Evolutionary conservation across 2,888 invertebrate genomes (phyloP).

Genomic region (Cephus pygmeus): DNA sequence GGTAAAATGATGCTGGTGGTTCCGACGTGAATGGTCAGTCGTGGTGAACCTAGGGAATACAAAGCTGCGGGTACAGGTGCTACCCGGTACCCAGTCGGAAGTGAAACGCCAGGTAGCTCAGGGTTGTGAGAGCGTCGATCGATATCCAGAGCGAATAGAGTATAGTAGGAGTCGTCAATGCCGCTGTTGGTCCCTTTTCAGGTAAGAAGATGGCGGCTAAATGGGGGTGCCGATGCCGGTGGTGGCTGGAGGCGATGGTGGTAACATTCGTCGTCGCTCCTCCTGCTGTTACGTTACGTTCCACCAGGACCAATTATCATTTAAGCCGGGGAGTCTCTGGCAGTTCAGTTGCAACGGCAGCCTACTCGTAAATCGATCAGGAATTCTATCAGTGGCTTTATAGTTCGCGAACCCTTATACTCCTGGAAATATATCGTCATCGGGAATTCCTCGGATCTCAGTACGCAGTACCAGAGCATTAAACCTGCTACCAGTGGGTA

Average conservation of each 20-base stretch:
- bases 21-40: slow-evolving; percentile 8
- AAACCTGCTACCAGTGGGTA: not conserved
- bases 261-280: slow-evolving; percentile 28
- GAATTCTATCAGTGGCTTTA: not conserved
- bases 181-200: slow-evolving; percentile 13
- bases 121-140: slow-evolving; percentile 10
- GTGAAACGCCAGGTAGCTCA: slow-evolving; percentile 12
- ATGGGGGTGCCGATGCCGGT: slow-evolving; percentile 23
- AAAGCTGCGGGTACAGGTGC: slow-evolving; percentile 38
- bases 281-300: slow-evolving; percentile 8
- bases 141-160: slow-evolving; percentile 14
- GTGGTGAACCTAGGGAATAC: slow-evolving; percentile 24
- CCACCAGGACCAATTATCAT: not conserved
- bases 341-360: not conserved
- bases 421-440: not conserved
- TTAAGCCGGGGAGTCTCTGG: not conserved
- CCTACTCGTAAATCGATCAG: not conserved
- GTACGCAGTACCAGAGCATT: not conserved
- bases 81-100: slow-evolving; percentile 7
- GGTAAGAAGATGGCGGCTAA: slow-evolving; percentile 39
- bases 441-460: not conserved
- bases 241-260: slow-evolving; percentile 33
- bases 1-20: not conserved
- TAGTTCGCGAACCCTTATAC: not conserved
- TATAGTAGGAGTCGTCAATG: slow-evolving; percentile 13